Evolutionary conservation across 2,113 vertebrate genomes (phyloP).

Genomic region (Barnardius zonarius): DNA sequence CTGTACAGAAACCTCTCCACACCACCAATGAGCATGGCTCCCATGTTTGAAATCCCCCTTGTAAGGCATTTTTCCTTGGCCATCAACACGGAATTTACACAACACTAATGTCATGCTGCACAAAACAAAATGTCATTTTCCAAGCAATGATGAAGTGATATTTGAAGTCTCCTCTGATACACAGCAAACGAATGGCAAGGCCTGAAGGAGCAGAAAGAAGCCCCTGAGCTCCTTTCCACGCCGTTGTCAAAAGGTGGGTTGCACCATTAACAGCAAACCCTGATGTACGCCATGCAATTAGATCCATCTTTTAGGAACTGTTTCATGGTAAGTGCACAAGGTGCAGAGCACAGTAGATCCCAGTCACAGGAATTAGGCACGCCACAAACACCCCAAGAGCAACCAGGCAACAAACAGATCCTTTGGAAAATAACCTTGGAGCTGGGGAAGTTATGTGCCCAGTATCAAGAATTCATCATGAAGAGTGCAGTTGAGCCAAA

Average conservation of each 20-base stretch:
- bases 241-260: not conserved
- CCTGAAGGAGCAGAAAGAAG: not conserved
- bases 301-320: not conserved
- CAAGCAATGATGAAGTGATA: not conserved
- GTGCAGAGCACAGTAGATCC: not conserved
- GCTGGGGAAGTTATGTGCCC: not conserved
- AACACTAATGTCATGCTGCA: not conserved
- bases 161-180: constrained; percentile 7
- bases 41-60: not conserved
- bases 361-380: not conserved
- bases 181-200: not conserved
- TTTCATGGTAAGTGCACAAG: accelerated
- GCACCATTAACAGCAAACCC: accelerated
- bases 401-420: not conserved
- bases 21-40: accelerated
- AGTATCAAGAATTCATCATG: not conserved
- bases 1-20: not conserved
- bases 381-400: accelerated
- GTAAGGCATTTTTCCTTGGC: not conserved
- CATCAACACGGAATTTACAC: not conserved
- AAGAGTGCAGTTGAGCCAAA: not conserved
- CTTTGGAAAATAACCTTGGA: not conserved
- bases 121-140: constrained; percentile 21
- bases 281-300: accelerated
- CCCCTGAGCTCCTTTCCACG: not conserved